A percentile compares a stretch with the other conserved stretches of the same genome.
phyloP scores from a whole-genome alignment of 2,797 vertebrate species.

The Channallabes apus region DNA sequence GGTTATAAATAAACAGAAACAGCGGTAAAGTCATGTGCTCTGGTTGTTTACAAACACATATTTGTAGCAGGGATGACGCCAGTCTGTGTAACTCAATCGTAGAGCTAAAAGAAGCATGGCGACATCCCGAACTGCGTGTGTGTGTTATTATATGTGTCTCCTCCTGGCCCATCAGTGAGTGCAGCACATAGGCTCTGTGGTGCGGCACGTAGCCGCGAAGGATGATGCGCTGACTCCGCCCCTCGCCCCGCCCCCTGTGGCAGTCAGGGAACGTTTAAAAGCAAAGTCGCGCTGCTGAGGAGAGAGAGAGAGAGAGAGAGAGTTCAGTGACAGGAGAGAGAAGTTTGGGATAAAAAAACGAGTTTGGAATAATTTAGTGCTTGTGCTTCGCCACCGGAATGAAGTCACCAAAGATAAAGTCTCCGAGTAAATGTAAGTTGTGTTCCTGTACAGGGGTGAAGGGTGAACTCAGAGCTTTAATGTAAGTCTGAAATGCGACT shows the following conservation, averaged over 20 bases:
- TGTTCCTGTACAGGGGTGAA: neutral
- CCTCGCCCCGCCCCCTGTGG: conserved; percentile 55
- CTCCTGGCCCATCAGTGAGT: neutral
- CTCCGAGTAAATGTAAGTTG: conserved; percentile 65
- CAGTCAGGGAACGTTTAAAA: conserved; percentile 61
- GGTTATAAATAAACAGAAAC: conserved; percentile 59
- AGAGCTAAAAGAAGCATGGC: conserved; percentile 43
- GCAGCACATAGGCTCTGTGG: neutral
- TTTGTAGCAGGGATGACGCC: conserved; percentile 53
- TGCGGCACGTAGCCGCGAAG: conserved; percentile 6
- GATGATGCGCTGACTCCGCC: neutral
- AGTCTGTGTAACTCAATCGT: conserved; percentile 51
- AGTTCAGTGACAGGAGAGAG: too few species aligned
- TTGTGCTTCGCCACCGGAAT: conserved; percentile 58
- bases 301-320: neutral
- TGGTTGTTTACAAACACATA: conserved; percentile 72
- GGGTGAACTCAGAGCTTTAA: neutral
- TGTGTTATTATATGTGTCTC: neutral
- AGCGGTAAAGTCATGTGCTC: conserved; percentile 41
- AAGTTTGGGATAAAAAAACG: neutral
- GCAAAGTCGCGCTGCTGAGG: conserved; percentile 33
- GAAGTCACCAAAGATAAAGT: conserved; percentile 78
- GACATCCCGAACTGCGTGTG: neutral
- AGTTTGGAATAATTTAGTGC: conserved; percentile 37
- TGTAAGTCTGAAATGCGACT: neutral